Evolutionary conservation across 2,888 invertebrate species (phyloP), one percentile per base, ranked within the genome.

Genomic region (Chymomyza fuscimana): DNA sequence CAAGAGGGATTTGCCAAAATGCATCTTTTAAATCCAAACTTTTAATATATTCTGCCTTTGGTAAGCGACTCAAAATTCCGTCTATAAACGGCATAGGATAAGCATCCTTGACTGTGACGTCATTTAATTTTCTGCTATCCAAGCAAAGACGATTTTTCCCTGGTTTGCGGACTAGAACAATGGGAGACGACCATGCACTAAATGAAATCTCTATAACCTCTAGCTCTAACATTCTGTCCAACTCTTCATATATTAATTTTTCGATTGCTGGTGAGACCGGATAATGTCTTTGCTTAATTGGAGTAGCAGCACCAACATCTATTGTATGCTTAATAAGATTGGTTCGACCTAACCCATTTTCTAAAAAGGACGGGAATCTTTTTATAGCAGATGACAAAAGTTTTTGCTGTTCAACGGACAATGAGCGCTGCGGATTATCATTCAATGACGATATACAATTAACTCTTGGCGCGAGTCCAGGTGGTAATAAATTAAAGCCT

Each of bases 121-220:
- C 19, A 51, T 90, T 90, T 0, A 89, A 65, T 40, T 82, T 80
- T 4, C 89, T 54, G 6, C 79, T 83, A 56, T 89, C 89, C 0
- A 89, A 68, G 40, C 87, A 88, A 2, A 89, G 77, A 0, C 87
- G 67, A 9, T 77, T 76, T 6, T 74, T 78, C 0, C 80, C 82
- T 10, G 71, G 72, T 61, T 88, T 89, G 5, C 67, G 60, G 0
- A 87, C 80, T 46, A 89, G 76, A 0, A 84, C 78, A 6, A 87
- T 79, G 2, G 87, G 86, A 4, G 82, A 87, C 10, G 81, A 79
- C 89, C 89, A 89, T 0, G 82, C 70, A 19, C 90, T 89, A 5
- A 58, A 67, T 0, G 83, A 86, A 4, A 71, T 75, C 59, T 89
- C 87, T 7, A 90, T 81, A 0, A 90, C 77, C 3, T 78, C 85